These are phyloP conservation scores for Drosophila arizonae DNA, from an alignment of 1,140 invertebrate species.

Conservation along the genomic window DNA sequence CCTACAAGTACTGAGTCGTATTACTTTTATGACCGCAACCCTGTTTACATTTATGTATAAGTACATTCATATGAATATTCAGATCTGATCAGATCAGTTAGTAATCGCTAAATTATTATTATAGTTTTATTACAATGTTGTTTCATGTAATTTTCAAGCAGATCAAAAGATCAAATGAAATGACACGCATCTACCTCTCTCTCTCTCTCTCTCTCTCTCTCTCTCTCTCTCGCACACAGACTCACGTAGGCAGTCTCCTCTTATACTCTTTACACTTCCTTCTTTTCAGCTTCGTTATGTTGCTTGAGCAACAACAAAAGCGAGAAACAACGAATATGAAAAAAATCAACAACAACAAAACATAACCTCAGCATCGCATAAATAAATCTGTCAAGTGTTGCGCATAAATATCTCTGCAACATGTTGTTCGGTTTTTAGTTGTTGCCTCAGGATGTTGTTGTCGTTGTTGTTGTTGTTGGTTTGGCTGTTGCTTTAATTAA, in stretches of 20 bases:
- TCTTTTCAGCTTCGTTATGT: constrained; percentile 22
- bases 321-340: background rate
- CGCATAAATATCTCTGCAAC: constrained; percentile 79
- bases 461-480: constrained; percentile 23
- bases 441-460: constrained; percentile 65
- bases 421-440: constrained; percentile 75
- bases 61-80: background rate
- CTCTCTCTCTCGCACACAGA: background rate
- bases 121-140: background rate
- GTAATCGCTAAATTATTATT: too few relatives aligned
- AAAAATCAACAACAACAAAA: constrained; percentile 12
- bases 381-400: constrained; percentile 82
- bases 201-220: background rate
- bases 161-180: background rate
- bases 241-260: background rate
- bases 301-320: constrained; percentile 22
- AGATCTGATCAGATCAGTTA: background rate
- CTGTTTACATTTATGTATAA: too few relatives aligned
- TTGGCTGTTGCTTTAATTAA: constrained; percentile 76
- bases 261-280: constrained; percentile 1
- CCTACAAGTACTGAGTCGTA: too few relatives aligned
- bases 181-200: background rate
- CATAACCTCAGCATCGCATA: constrained; percentile 64
- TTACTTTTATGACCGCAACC: too few relatives aligned
- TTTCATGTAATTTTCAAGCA: background rate